These are phyloP conservation scores for Vulpes ferrilata DNA, from an alignment of 2,113 vertebrate genomes.

Conservation along the genomic window DNA sequence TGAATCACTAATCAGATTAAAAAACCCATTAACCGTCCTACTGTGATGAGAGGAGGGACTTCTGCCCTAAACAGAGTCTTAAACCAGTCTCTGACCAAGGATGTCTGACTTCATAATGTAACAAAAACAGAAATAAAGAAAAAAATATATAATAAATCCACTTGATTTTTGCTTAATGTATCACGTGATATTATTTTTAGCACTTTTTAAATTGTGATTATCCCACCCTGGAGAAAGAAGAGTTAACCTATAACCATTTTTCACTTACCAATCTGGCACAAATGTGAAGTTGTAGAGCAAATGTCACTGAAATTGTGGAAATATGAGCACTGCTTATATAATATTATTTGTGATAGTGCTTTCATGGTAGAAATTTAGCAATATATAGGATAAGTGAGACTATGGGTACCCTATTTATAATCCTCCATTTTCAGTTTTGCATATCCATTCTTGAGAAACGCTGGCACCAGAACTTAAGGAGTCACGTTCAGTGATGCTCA, in stretches of 20 bases:
- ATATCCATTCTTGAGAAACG: neutral
- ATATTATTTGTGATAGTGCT: neutral
- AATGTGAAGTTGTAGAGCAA: neutral
- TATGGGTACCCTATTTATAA: neutral
- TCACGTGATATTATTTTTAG: neutral
- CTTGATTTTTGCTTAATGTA: conserved; percentile 17
- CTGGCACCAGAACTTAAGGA: neutral
- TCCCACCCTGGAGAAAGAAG: neutral
- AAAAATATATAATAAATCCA: neutral
- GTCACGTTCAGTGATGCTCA: neutral
- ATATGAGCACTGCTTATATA: neutral
- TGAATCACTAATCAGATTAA: conserved; percentile 61
- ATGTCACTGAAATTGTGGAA: neutral
- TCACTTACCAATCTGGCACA: neutral
- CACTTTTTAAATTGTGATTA: neutral
- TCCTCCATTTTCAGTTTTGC: neutral
- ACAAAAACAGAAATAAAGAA: neutral
- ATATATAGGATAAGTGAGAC: neutral
- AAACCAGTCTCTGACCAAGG: neutral
- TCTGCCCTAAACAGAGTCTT: neutral
- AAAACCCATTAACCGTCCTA: conserved; percentile 53
- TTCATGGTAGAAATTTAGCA: neutral
- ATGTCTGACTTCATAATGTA: neutral
- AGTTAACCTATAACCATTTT: neutral
- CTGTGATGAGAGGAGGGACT: neutral